Conservation (phyloP, 2,888 invertebrate genomes). For the Spilosoma lubricipeda region DNA sequence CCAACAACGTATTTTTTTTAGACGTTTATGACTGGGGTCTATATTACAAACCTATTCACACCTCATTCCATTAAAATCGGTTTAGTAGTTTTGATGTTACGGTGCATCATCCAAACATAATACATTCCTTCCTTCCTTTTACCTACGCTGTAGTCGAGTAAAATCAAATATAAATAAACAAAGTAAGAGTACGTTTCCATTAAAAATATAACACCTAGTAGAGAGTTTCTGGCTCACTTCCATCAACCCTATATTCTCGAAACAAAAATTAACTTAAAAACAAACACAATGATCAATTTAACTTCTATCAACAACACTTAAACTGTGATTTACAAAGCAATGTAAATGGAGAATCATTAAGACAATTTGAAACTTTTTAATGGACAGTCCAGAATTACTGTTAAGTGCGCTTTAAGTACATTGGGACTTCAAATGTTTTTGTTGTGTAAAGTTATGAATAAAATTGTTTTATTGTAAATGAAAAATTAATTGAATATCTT, state of each 20-base stretch:
- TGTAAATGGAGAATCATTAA: conserved; percentile 61
- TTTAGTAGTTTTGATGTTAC: no score
- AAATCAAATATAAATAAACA: no score
- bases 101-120: no score
- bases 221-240: neutral
- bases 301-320: conserved; percentile 47
- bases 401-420: conserved; percentile 74
- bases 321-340: conserved; percentile 56
- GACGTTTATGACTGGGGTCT: no score
- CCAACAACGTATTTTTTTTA: no score
- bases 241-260: neutral
- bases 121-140: no score
- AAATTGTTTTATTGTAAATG: conserved; percentile 52
- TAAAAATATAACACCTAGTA: neutral
- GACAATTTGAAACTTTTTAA: conserved; percentile 72
- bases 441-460: conserved; percentile 45
- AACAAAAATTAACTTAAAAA: conserved; percentile 18
- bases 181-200: neutral
- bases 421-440: conserved; percentile 67
- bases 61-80: no score
- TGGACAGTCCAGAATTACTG: conserved; percentile 71
- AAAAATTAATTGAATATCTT: neutral
- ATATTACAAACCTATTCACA: no score
- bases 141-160: no score
- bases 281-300: conserved; percentile 33